A percentile compares a stretch with the other conserved stretches of the same genome.
Evolutionary conservation across 2,797 vertebrate genomes (phyloP).

Genomic region (Microchirus variegatus): DNA sequence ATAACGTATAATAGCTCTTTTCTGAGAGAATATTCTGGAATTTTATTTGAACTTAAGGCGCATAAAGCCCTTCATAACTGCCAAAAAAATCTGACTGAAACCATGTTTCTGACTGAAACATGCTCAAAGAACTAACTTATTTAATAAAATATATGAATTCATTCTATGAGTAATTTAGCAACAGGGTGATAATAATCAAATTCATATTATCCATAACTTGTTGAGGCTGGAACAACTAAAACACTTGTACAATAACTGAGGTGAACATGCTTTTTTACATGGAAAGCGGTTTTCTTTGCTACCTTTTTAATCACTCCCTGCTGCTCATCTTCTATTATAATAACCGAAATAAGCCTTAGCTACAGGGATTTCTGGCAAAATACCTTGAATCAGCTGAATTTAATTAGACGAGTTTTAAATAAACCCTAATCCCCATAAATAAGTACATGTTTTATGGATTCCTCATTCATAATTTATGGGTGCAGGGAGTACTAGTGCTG

Average conservation of each 20-base stretch:
- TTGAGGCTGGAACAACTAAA: slow-evolving; percentile 3
- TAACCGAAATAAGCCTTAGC: slow-evolving; percentile 54
- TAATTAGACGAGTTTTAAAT: slow-evolving; percentile 65
- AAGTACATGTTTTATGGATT: slow-evolving; percentile 66
- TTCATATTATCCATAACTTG: too few species aligned
- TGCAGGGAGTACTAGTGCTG: slow-evolving; percentile 12
- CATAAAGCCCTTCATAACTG: too few species aligned
- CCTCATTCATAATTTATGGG: slow-evolving; percentile 62
- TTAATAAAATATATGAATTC: too few species aligned
- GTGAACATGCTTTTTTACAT: slow-evolving; percentile 23
- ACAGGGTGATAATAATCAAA: too few species aligned
- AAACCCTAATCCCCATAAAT: slow-evolving; percentile 67
- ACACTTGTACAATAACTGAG: slow-evolving; percentile 2
- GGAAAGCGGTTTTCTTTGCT: slow-evolving; percentile 26
- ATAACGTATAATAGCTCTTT: too few species aligned
- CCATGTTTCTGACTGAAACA: too few species aligned
- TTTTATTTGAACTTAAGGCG: too few species aligned
- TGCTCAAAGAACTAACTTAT: too few species aligned
- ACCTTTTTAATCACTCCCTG: slow-evolving; percentile 14
- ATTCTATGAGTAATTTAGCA: too few species aligned
- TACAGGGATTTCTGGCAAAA: slow-evolving; percentile 62
- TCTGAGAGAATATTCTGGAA: too few species aligned
- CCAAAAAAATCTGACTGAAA: too few species aligned
- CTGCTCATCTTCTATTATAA: slow-evolving; percentile 42
- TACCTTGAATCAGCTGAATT: slow-evolving; percentile 65